Percentiles rank a stretch among this genome's conserved stretches.
These are phyloP conservation scores for Corythornis leucogaster DNA, from an alignment of 2,797 vertebrate species.

Conservation along the genomic window DNA sequence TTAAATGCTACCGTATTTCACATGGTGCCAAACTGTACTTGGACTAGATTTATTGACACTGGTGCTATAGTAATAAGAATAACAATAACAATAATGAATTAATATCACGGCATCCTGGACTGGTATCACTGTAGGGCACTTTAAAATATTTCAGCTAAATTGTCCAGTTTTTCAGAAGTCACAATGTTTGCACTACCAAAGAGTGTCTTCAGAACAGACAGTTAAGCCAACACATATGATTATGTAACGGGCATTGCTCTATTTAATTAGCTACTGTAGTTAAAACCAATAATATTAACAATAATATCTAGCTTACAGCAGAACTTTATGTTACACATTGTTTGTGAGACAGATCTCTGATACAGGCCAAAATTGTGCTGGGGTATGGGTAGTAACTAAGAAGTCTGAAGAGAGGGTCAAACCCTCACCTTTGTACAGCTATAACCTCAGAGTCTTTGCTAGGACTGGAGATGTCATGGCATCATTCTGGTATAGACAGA, in stretches of 20 bases:
- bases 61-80: background rate
- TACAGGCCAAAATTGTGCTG: background rate
- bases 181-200: background rate
- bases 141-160: background rate
- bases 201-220: background rate
- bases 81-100: background rate
- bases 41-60: background rate
- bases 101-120: rapidly evolving
- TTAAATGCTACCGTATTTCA: constrained; percentile 9
- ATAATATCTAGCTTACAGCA: background rate
- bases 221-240: background rate
- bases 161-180: background rate
- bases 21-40: background rate
- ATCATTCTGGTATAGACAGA: background rate
- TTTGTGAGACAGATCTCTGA: background rate
- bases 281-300: background rate
- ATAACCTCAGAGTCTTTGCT: background rate
- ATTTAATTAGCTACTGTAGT: background rate
- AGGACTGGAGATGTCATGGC: background rate
- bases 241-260: background rate
- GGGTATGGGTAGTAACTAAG: background rate
- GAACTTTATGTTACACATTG: background rate
- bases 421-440: background rate
- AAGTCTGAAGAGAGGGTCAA: background rate
- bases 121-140: background rate